These are phyloP conservation scores for Tenthredo notha DNA, from an alignment of 2,888 invertebrate genomes.

Conservation along the genomic window DNA sequence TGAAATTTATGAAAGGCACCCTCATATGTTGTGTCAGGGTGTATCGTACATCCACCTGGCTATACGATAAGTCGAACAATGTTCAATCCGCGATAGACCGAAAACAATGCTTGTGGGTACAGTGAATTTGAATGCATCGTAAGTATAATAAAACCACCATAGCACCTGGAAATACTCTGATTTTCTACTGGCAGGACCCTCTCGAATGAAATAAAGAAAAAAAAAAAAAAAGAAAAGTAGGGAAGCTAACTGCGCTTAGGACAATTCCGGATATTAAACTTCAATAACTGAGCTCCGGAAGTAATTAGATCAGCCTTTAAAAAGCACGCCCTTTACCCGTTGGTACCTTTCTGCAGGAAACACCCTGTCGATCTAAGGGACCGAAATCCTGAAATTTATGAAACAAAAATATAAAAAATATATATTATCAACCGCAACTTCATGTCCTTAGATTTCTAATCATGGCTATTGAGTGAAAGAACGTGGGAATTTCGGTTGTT, in stretches of 20 bases:
- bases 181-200: neutral
- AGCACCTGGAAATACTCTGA: conserved; percentile 11
- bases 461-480: neutral
- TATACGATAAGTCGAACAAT: neutral
- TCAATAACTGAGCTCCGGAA: conserved; percentile 44
- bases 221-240: neutral
- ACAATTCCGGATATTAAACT: conserved; percentile 45
- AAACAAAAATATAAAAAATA: no score
- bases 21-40: neutral
- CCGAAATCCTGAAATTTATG: neutral
- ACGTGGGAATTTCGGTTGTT: neutral
- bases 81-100: neutral
- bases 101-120: neutral
- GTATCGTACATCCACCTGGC: neutral
- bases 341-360: neutral
- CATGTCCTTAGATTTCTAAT: neutral
- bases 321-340: neutral
- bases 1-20: neutral
- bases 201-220: neutral
- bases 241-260: neutral
- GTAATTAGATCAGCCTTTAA: conserved; percentile 50
- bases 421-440: neutral
- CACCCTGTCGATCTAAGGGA: neutral
- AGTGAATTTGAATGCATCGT: neutral
- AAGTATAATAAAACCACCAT: neutral